These are phyloP conservation scores for Atta texana DNA, from an alignment of 1,140 invertebrate genomes.

Conservation along the genomic window DNA sequence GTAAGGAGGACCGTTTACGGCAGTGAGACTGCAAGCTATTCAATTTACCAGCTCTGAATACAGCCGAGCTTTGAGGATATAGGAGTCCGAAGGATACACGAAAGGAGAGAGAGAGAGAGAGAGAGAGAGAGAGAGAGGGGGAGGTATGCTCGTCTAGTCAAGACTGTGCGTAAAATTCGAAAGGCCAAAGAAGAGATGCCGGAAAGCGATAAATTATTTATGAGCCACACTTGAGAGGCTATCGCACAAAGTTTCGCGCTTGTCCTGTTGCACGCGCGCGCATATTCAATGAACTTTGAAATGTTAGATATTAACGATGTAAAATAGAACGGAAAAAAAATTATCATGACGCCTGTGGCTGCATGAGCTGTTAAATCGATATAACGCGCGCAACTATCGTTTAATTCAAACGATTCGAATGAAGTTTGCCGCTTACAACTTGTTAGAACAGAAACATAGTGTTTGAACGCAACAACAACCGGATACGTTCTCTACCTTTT, in stretches of 20 bases:
- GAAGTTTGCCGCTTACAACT: neutral
- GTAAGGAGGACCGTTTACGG: slow-evolving; percentile 66
- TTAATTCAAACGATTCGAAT: neutral
- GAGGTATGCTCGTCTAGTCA: slow-evolving; percentile 14
- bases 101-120: neutral
- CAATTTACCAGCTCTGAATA: slow-evolving; percentile 49
- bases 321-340: slow-evolving; percentile 34
- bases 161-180: slow-evolving; percentile 37
- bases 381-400: neutral
- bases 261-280: slow-evolving; percentile 8
- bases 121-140: too few relatives aligned
- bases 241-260: slow-evolving; percentile 23
- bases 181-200: slow-evolving; percentile 32
- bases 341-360: neutral
- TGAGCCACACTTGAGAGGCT: slow-evolving; percentile 26
- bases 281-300: slow-evolving; percentile 35
- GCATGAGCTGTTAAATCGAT: slow-evolving; percentile 27
- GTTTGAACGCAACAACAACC: neutral
- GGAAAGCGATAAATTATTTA: slow-evolving; percentile 61
- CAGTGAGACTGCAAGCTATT: slow-evolving; percentile 51
- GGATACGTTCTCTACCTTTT: neutral
- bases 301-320: slow-evolving; percentile 32
- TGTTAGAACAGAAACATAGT: neutral
- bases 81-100: slow-evolving; percentile 41
- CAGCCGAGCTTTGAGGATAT: slow-evolving; percentile 35